Conservation (phyloP, 2,797 vertebrate species). For the Prunella strophiata region DNA sequence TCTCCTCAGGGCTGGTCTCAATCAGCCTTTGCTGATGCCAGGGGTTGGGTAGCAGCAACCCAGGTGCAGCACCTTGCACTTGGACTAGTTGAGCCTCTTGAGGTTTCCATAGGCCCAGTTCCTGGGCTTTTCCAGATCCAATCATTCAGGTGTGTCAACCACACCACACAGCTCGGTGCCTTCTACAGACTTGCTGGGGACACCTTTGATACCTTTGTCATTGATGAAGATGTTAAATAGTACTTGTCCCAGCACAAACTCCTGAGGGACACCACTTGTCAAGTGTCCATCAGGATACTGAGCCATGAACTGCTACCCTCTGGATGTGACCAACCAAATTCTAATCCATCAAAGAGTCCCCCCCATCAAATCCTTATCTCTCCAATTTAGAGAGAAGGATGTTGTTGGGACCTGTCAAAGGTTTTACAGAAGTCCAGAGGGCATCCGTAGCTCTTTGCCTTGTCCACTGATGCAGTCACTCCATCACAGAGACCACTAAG, state of each 20-base stretch:
- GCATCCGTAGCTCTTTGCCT: accelerated
- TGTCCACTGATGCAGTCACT: background rate
- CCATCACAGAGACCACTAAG: background rate
- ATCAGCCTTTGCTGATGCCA: background rate
- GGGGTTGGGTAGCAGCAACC: background rate
- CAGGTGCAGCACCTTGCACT: background rate
- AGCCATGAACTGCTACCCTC: accelerated
- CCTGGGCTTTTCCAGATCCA: background rate
- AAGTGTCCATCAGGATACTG: background rate
- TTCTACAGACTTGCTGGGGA: background rate
- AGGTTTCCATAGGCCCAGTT: background rate
- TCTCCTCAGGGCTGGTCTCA: background rate
- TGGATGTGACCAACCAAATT: background rate
- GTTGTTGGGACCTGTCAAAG: background rate
- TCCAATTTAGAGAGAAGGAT: background rate
- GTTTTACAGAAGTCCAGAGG: background rate
- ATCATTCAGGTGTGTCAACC: background rate
- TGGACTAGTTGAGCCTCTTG: background rate
- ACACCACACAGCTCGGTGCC: background rate
- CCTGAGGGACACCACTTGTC: background rate
- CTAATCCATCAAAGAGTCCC: background rate
- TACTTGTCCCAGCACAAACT: background rate
- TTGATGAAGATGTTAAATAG: background rate
- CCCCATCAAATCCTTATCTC: background rate
- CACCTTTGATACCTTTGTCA: background rate